Evolutionary conservation across 2,888 invertebrate genomes (phyloP).

Genomic region (Nomada hirtipes): DNA sequence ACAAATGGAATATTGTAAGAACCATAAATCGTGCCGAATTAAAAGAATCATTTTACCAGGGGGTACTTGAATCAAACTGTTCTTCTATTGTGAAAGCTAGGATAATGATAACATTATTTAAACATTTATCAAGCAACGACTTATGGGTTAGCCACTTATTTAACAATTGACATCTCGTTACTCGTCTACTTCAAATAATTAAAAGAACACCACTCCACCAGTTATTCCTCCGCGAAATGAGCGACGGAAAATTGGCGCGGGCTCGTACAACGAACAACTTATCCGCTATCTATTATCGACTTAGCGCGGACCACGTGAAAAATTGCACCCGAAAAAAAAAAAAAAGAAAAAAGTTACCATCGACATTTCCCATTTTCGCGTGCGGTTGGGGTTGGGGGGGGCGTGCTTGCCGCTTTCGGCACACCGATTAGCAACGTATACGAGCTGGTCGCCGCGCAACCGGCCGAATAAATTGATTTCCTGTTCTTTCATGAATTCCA

Average conservation of each 20-base stretch:
- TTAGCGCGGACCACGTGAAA: neutral
- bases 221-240: neutral
- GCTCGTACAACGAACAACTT: neutral
- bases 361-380: neutral
- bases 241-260: neutral
- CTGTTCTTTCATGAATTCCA: conserved; percentile 51
- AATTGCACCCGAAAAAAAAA: no score
- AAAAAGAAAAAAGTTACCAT: neutral
- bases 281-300: neutral
- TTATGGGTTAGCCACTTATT: no score
- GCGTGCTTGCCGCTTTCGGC: neutral
- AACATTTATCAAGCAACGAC: no score
- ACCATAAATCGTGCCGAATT: no score
- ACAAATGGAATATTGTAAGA: no score
- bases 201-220: neutral
- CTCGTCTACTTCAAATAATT: neutral
- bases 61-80: no score
- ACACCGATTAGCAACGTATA: neutral
- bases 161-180: neutral
- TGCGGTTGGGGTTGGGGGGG: neutral
- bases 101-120: no score
- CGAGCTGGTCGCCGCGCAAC: conserved; percentile 18
- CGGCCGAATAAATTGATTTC: conserved; percentile 47
- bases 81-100: no score
- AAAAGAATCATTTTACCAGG: no score